Percentiles rank a stretch among this genome's conserved stretches.
phyloP scores from a whole-genome alignment of 2,113 vertebrate genomes.

The Crotalus helleri region DNA sequence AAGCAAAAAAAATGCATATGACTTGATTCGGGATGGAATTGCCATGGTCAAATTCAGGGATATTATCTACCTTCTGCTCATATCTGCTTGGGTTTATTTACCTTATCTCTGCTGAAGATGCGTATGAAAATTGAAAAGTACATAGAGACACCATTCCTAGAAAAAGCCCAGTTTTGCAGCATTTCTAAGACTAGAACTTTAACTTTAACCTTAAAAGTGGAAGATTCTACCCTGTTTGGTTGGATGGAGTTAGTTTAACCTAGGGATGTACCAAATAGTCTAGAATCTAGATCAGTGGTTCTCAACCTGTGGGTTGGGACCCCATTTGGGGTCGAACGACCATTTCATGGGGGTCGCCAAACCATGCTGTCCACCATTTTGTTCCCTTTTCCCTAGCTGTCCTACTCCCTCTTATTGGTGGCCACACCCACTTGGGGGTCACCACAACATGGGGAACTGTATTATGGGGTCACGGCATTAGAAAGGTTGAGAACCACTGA shows the following conservation, averaged over 20 bases:
- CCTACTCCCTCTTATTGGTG: too few relatives aligned
- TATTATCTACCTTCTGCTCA: background rate
- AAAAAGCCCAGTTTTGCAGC: background rate
- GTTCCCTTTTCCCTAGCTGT: too few relatives aligned
- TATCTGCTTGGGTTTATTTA: background rate
- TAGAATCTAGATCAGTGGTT: background rate
- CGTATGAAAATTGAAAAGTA: background rate
- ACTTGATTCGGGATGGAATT: background rate
- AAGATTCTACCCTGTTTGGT: background rate
- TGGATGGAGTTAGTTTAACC: background rate
- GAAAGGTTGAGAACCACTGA: too few relatives aligned
- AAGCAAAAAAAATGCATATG: background rate
- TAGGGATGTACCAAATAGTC: background rate
- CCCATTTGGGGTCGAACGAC: too few relatives aligned
- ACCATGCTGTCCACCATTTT: too few relatives aligned
- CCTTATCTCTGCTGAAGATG: background rate
- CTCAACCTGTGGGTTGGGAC: too few relatives aligned
- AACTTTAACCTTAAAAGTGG: background rate
- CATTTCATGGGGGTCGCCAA: too few relatives aligned
- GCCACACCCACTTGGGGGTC: too few relatives aligned
- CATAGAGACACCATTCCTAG: background rate
- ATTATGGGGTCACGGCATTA: too few relatives aligned
- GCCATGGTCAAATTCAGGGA: background rate
- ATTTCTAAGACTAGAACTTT: background rate
- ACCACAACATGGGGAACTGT: too few relatives aligned